phyloP scores from a whole-genome alignment of 2,888 invertebrate genomes.

The Stenchaetothrips biformis region DNA sequence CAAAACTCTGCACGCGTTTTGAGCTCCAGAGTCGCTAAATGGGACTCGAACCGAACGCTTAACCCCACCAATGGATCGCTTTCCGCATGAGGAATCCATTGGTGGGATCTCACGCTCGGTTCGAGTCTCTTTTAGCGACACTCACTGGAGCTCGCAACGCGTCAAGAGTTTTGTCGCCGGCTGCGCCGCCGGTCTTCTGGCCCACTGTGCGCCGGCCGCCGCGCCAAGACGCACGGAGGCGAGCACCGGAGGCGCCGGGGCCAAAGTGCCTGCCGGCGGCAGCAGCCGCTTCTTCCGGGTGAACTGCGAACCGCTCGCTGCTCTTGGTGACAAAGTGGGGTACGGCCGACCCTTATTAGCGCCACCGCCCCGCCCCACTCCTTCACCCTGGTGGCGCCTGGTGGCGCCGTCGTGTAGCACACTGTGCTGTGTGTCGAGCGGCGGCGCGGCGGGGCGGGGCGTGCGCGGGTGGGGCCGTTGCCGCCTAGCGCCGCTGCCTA shows the following conservation, averaged over 20 bases:
- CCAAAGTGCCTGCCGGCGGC: neutral
- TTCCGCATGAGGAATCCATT: too few relatives aligned
- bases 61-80: too few relatives aligned
- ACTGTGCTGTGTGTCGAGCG: neutral
- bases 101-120: too few relatives aligned
- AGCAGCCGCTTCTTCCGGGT: constrained; percentile 1
- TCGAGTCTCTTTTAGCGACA: too few relatives aligned
- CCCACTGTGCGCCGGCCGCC: too few relatives aligned
- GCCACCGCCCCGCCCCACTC: constrained; percentile 30
- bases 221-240: constrained; percentile 26
- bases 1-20: too few relatives aligned
- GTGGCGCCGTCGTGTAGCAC: too few relatives aligned
- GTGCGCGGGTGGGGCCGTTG: neutral
- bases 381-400: constrained; percentile 14
- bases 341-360: constrained; percentile 28
- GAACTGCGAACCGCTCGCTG: constrained; percentile 28
- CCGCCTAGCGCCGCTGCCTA: neutral
- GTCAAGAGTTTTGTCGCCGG: constrained; percentile 29
- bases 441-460: neutral
- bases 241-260: neutral
- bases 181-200: neutral
- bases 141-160: constrained; percentile 25
- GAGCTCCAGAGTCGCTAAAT: too few relatives aligned
- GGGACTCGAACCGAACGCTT: too few relatives aligned
- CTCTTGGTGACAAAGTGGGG: constrained; percentile 17